Conservation (phyloP, 2,797 vertebrate species). For the Podarcis lilfordi region DNA sequence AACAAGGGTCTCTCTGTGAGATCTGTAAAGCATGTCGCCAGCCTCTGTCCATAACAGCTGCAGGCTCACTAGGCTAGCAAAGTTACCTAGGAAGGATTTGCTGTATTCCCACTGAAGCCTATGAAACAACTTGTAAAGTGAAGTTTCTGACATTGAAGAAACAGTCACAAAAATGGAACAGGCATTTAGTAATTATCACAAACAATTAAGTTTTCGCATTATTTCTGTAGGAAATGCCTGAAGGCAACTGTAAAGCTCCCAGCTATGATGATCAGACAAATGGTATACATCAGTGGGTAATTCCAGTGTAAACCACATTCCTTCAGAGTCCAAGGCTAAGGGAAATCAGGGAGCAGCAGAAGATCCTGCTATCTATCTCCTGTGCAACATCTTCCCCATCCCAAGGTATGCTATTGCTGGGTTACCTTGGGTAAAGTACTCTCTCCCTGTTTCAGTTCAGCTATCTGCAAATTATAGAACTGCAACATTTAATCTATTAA, state of each 20-base stretch:
- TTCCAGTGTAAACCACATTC: background rate
- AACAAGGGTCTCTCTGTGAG: background rate
- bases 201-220: background rate
- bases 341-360: background rate
- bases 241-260: constrained; percentile 9
- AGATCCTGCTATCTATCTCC: background rate
- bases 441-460: background rate
- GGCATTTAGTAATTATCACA: constrained; percentile 7
- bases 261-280: background rate
- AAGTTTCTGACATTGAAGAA: background rate
- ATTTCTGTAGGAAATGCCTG: constrained; percentile 2
- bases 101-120: constrained; percentile 2
- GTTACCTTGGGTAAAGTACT: background rate
- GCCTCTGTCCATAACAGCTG: background rate
- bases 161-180: constrained; percentile 1
- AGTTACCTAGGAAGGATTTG: background rate
- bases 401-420: background rate
- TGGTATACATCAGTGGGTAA: background rate
- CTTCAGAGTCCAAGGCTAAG: background rate
- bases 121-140: background rate
- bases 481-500: background rate
- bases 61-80: background rate
- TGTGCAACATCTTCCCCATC: background rate
- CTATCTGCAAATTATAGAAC: background rate
- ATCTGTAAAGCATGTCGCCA: background rate